phyloP scores from a whole-genome alignment of 2,888 invertebrate species.

The Smittia sp. region DNA sequence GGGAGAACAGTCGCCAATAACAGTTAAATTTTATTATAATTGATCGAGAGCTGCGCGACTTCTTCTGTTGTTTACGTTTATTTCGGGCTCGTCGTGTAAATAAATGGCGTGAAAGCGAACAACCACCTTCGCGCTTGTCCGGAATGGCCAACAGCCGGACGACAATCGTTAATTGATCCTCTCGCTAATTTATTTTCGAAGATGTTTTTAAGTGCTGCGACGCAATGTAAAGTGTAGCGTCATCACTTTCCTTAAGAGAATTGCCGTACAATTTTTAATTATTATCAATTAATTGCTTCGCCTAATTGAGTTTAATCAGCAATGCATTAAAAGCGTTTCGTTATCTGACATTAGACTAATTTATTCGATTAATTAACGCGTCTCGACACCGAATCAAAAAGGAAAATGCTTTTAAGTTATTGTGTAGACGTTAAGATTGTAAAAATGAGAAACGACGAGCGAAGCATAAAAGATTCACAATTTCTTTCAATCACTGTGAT shows the following conservation, averaged over 20 bases:
- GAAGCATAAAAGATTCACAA: background rate
- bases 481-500: slow-evolving; percentile 33
- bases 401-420: background rate
- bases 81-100: background rate
- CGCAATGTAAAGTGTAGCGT: background rate
- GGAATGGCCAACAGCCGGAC: background rate
- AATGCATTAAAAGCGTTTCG: background rate
- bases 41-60: slow-evolving; percentile 20
- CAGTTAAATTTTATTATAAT: slow-evolving; percentile 39
- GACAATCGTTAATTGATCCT: slow-evolving; percentile 35
- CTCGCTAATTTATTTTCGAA: slow-evolving; percentile 15
- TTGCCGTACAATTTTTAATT: slow-evolving; percentile 24
- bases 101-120: slow-evolving; percentile 14
- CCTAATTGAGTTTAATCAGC: background rate
- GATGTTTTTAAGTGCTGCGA: slow-evolving; percentile 6
- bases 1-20: background rate
- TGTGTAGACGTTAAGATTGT: background rate
- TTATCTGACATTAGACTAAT: slow-evolving; percentile 22
- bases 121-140: background rate
- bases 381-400: background rate
- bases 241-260: slow-evolving; percentile 2
- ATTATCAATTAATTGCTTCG: slow-evolving; percentile 23
- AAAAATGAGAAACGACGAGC: background rate
- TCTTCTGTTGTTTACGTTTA: slow-evolving; percentile 21
- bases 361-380: slow-evolving; percentile 29